Percentiles rank a stretch among this genome's conserved stretches.
phyloP scores from a whole-genome alignment of 2,888 invertebrate species.

The Lamproptera curius region DNA sequence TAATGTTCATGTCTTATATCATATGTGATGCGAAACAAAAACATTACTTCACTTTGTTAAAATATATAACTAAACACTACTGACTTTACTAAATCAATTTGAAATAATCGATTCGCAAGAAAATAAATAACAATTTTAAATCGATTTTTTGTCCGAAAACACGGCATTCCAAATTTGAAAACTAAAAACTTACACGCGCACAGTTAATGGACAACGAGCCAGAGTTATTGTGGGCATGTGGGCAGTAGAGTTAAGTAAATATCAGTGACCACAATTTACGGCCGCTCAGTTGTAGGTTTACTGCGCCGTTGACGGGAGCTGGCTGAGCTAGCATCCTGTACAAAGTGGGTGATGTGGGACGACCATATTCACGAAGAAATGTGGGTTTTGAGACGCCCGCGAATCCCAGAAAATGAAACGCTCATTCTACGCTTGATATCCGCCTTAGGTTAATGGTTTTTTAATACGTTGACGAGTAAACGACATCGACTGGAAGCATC shows the following conservation, averaged over 20 bases:
- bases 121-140: no score
- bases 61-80: no score
- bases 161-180: no score
- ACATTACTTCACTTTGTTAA: no score
- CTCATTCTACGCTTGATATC: slow-evolving; percentile 39
- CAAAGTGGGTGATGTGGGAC: slow-evolving; percentile 58
- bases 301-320: slow-evolving; percentile 44
- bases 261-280: slow-evolving; percentile 58
- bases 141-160: no score
- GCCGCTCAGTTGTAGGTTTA: slow-evolving; percentile 55
- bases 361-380: slow-evolving; percentile 66
- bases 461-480: no score
- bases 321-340: slow-evolving; percentile 69
- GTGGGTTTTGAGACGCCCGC: slow-evolving; percentile 68
- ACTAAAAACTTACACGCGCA: no score
- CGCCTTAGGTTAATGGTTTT: not conserved
- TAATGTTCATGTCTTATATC: no score
- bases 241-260: slow-evolving; percentile 23
- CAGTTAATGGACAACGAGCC: not conserved
- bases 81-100: no score
- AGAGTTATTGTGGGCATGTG: slow-evolving; percentile 8
- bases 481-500: not conserved
- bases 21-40: no score
- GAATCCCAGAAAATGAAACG: slow-evolving; percentile 26
- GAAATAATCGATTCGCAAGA: no score